A percentile compares a stretch with the other conserved stretches of the same genome.
These are phyloP conservation scores for Nephotettix cincticeps DNA, from an alignment of 1,140 invertebrate genomes.

Conservation along the genomic window DNA sequence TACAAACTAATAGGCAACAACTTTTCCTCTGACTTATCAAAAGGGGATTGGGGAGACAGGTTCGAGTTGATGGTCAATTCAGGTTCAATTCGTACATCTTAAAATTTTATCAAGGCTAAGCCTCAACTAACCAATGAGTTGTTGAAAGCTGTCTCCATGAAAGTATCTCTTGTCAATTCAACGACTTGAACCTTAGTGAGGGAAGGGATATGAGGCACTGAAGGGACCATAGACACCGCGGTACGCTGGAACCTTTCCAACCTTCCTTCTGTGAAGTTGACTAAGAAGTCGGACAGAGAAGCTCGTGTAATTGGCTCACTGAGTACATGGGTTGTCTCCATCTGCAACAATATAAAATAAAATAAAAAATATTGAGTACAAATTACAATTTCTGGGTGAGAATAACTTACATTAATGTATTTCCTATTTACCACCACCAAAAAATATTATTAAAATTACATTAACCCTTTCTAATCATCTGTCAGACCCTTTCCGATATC, in stretches of 20 bases:
- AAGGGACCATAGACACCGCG: background rate
- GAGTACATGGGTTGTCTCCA: conserved; percentile 40
- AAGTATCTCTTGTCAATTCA: conserved; percentile 32
- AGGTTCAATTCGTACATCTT: too few relatives aligned
- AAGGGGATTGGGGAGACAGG: too few relatives aligned
- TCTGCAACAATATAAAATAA: conserved; percentile 27
- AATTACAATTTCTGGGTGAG: too few relatives aligned
- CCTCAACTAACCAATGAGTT: conserved; percentile 29
- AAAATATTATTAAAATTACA: too few relatives aligned
- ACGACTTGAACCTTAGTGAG: background rate
- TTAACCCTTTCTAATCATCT: too few relatives aligned
- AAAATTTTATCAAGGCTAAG: too few relatives aligned
- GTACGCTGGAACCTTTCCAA: conserved; percentile 36
- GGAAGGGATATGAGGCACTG: background rate
- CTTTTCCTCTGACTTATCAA: too few relatives aligned
- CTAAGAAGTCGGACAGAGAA: conserved; percentile 44
- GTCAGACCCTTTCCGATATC: too few relatives aligned
- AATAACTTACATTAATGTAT: too few relatives aligned
- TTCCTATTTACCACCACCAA: too few relatives aligned
- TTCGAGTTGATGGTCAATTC: too few relatives aligned
- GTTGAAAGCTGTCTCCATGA: conserved; percentile 28
- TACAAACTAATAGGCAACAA: too few relatives aligned
- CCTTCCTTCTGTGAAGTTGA: conserved; percentile 46
- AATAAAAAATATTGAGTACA: conserved; percentile 23
- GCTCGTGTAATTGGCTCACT: conserved; percentile 43